A percentile compares a stretch with the other conserved stretches of the same genome.
phyloP scores from a whole-genome alignment of 2,113 vertebrate species.

The Spilogale gracilis region DNA sequence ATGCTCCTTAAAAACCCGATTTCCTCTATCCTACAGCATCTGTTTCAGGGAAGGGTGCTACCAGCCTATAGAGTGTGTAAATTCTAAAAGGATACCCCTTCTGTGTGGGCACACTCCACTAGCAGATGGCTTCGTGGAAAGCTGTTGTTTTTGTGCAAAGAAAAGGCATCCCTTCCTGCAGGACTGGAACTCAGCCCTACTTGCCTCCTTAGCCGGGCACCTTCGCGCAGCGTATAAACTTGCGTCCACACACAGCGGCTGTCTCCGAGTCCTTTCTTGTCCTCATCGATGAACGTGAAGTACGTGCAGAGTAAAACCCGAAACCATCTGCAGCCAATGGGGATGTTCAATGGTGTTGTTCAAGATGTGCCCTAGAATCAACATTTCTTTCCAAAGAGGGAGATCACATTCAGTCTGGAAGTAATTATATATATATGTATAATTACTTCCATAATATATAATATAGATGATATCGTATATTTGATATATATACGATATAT shows the following conservation, averaged over 20 bases:
- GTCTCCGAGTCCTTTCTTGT: not conserved
- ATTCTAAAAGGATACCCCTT: not conserved
- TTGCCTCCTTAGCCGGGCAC: not conserved
- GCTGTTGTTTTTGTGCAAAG: not conserved
- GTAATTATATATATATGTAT: not conserved
- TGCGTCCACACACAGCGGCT: rapidly evolving
- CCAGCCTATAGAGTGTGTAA: not conserved
- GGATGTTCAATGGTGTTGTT: not conserved
- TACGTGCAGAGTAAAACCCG: not conserved
- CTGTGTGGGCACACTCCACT: not conserved
- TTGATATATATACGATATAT: too few relatives aligned
- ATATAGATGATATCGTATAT: too few relatives aligned
- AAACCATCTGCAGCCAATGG: not conserved
- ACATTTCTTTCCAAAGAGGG: not conserved
- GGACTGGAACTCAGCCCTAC: not conserved
- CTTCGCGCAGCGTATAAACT: not conserved
- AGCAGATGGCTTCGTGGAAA: not conserved
- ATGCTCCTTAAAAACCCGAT: not conserved
- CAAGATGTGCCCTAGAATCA: not conserved
- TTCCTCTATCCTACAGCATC: not conserved
- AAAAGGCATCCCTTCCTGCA: not conserved
- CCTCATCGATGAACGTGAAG: not conserved
- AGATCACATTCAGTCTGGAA: slow-evolving; percentile 2
- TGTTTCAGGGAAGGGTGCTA: not conserved
- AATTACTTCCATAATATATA: too few relatives aligned